Evolutionary conservation across 1,140 invertebrate species (phyloP).

Genomic region (Orussus abietinus): DNA sequence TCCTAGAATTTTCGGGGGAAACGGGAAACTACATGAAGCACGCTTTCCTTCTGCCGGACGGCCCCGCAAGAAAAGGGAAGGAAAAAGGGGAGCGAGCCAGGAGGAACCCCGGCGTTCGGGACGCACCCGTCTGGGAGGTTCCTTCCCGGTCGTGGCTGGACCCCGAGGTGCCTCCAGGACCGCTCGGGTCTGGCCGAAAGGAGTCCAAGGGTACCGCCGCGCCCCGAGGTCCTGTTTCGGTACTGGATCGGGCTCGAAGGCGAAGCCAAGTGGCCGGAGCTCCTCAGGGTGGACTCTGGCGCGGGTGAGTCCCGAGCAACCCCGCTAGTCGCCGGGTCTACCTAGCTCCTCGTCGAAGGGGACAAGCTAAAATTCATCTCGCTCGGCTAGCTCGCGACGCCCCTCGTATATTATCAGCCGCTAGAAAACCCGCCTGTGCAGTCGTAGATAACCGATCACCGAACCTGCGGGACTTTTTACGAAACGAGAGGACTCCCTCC

Average conservation of each 20-base stretch:
- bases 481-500: too few relatives aligned
- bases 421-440: too few relatives aligned
- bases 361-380: neutral
- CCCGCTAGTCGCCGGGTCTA: constrained; percentile 2
- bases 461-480: too few relatives aligned
- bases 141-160: neutral
- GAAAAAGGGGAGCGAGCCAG: too few relatives aligned
- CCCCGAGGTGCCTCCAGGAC: constrained; percentile 20
- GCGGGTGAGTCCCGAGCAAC: constrained; percentile 40
- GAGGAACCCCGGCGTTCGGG: too few relatives aligned
- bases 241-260: constrained; percentile 11
- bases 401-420: constrained; percentile 1
- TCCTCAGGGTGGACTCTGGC: constrained; percentile 35
- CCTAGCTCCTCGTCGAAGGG: neutral
- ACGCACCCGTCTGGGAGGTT: too few relatives aligned
- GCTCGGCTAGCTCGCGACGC: neutral
- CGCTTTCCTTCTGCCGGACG: too few relatives aligned
- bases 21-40: too few relatives aligned
- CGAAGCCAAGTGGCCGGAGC: constrained; percentile 33
- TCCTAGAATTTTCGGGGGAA: too few relatives aligned
- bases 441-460: too few relatives aligned
- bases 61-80: too few relatives aligned
- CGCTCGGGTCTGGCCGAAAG: constrained; percentile 25
- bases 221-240: neutral
- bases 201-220: constrained; percentile 6